Percentiles rank a stretch among this genome's conserved stretches.
Conservation (phyloP, 2,113 vertebrate genomes). For the Carassius carassius region DNA sequence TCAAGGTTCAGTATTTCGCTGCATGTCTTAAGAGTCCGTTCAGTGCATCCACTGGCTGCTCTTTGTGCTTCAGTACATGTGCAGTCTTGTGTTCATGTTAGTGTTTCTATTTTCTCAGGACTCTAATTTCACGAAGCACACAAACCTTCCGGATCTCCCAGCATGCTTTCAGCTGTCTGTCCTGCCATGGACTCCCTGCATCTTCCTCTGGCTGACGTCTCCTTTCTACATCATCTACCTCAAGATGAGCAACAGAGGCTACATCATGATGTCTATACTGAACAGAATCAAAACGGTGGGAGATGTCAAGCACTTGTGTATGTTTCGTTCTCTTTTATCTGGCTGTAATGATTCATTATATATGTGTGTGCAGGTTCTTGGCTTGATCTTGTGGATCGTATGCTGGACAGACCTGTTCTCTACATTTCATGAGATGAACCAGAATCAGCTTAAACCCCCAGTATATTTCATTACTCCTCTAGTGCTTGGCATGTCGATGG, state of each 20-base stretch:
- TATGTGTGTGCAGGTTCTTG: slow-evolving; percentile 74
- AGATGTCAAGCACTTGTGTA: too few relatives aligned
- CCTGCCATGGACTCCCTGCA: slow-evolving; percentile 87
- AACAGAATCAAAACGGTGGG: slow-evolving; percentile 93
- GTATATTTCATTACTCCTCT: slow-evolving; percentile 90
- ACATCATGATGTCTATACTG: slow-evolving; percentile 88
- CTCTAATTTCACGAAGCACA: slow-evolving; percentile 83
- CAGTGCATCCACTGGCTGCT: neutral
- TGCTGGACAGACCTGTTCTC: slow-evolving; percentile 93
- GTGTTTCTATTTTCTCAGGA: slow-evolving; percentile 72
- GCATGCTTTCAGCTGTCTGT: slow-evolving; percentile 92
- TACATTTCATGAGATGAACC: slow-evolving; percentile 82
- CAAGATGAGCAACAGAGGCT: slow-evolving; percentile 78
- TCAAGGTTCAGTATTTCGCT: too few relatives aligned
- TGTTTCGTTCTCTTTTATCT: neutral
- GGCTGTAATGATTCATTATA: slow-evolving; percentile 3
- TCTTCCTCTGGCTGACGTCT: slow-evolving; percentile 84
- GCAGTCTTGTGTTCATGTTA: neutral
- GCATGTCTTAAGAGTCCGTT: too few relatives aligned
- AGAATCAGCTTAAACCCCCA: slow-evolving; percentile 67
- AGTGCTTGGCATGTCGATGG: slow-evolving; percentile 92
- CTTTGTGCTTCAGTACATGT: neutral
- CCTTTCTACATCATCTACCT: slow-evolving; percentile 88
- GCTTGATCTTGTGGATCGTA: slow-evolving; percentile 87
- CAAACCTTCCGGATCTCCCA: slow-evolving; percentile 84